Percentiles rank a stretch among this genome's conserved stretches.
These are phyloP conservation scores for Phoebastria nigripes DNA, from an alignment of 2,797 vertebrate species.

Conservation along the genomic window DNA sequence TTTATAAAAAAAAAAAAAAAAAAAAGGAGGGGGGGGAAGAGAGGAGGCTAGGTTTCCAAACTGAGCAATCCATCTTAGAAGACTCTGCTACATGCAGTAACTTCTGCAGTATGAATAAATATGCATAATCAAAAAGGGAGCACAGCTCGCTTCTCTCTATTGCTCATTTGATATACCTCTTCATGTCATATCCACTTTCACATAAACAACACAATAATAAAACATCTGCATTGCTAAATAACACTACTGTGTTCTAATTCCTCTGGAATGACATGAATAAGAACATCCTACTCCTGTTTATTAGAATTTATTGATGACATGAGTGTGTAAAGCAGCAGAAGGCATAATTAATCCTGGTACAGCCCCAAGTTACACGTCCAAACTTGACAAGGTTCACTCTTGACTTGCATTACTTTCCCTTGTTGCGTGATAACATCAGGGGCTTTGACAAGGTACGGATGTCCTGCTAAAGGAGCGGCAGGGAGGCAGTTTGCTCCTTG, in stretches of 20 bases:
- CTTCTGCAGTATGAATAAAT: constrained; percentile 72
- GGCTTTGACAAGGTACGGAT: constrained; percentile 34
- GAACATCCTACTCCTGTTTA: constrained; percentile 71
- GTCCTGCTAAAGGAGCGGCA: constrained; percentile 11
- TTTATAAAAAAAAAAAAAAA: constrained; percentile 25
- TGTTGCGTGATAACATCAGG: background rate
- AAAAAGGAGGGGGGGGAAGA: background rate
- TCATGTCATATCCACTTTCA: constrained; percentile 70
- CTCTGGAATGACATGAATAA: constrained; percentile 69
- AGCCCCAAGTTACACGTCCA: constrained; percentile 60
- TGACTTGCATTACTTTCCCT: constrained; percentile 32
- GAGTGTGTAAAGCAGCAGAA: constrained; percentile 66
- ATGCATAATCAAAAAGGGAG: constrained; percentile 70
- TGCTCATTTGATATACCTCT: constrained; percentile 69
- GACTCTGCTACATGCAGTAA: constrained; percentile 38
- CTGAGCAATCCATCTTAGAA: constrained; percentile 60
- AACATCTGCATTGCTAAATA: constrained; percentile 75
- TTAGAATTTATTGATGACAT: constrained; percentile 73
- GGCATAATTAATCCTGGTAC: constrained; percentile 71
- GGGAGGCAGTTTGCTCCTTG: background rate
- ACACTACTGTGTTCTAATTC: constrained; percentile 74
- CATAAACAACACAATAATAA: constrained; percentile 72
- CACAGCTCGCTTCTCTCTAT: constrained; percentile 56
- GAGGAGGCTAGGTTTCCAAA: constrained; percentile 41
- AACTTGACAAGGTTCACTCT: constrained; percentile 64